Evolutionary conservation across 2,113 vertebrate genomes (phyloP).

Genomic region (Periophthalmodon schlosseri): DNA sequence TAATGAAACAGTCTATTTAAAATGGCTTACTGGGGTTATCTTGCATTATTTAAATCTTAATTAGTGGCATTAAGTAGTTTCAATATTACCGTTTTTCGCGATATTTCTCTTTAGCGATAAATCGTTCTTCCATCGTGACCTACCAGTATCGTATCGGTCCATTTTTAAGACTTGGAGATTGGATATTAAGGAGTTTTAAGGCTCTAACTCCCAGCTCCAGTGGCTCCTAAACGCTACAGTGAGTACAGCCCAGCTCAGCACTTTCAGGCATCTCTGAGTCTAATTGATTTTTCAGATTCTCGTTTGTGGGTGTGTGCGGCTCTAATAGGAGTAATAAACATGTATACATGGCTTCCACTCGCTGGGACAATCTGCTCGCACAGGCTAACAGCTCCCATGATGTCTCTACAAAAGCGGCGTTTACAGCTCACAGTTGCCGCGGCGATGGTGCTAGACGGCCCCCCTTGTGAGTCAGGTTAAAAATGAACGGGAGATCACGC

Average conservation of each 20-base stretch:
- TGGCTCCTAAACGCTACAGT: neutral
- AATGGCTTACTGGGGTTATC: too few relatives aligned
- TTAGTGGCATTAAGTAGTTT: too few relatives aligned
- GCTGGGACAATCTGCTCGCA: conserved; percentile 1
- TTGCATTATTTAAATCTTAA: too few relatives aligned
- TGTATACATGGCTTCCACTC: conserved; percentile 13
- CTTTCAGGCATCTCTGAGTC: neutral
- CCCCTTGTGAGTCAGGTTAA: neutral
- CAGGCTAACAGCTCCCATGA: neutral
- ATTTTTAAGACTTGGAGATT: too few relatives aligned
- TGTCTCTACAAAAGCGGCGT: neutral
- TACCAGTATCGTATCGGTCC: too few relatives aligned
- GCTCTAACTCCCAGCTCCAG: neutral
- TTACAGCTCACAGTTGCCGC: neutral
- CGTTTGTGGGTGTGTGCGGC: neutral
- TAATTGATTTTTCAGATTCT: conserved; percentile 13
- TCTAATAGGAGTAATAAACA: conserved; percentile 9
- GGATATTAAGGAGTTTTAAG: too few relatives aligned
- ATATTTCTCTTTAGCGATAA: too few relatives aligned
- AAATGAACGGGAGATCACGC: neutral
- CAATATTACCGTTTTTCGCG: too few relatives aligned
- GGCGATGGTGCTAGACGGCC: neutral
- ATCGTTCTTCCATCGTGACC: too few relatives aligned
- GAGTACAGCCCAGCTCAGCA: neutral
- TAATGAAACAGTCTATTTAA: too few relatives aligned